These are phyloP conservation scores for Amitus sp. DNA, from an alignment of 2,888 invertebrate genomes.

Conservation along the genomic window DNA sequence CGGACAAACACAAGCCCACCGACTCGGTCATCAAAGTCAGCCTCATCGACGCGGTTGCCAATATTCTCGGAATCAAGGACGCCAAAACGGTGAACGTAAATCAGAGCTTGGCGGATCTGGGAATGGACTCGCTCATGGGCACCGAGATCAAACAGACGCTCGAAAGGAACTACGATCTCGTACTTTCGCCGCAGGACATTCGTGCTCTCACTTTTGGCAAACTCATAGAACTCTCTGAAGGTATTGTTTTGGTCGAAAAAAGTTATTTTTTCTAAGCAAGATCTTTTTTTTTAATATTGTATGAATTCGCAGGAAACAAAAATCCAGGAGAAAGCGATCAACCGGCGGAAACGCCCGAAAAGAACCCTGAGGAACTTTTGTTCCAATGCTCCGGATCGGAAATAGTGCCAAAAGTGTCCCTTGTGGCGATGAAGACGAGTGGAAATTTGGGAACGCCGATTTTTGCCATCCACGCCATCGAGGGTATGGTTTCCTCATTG, in stretches of 20 bases:
- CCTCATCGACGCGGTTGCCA: slow-evolving; percentile 83
- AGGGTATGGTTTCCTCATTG: slow-evolving; percentile 82
- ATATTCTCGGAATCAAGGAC: slow-evolving; percentile 92
- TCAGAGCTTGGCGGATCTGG: slow-evolving; percentile 90
- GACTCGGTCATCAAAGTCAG: slow-evolving; percentile 70
- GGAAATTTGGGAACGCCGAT: slow-evolving; percentile 67
- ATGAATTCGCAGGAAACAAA: too few species aligned
- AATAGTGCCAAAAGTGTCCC: slow-evolving; percentile 79
- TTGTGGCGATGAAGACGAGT: slow-evolving; percentile 76
- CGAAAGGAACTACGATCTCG: slow-evolving; percentile 91
- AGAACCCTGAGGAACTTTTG: slow-evolving; percentile 43
- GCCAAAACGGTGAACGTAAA: slow-evolving; percentile 78
- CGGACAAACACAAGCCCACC: slow-evolving; percentile 80
- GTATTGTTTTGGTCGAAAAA: too few species aligned
- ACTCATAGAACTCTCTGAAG: slow-evolving; percentile 71
- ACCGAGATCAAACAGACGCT: slow-evolving; percentile 98
- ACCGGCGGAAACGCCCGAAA: background rate
- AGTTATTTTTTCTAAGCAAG: too few species aligned
- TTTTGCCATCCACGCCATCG: slow-evolving; percentile 86
- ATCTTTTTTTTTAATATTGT: too few species aligned
- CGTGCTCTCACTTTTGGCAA: slow-evolving; percentile 83
- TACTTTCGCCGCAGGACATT: slow-evolving; percentile 91
- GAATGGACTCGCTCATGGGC: slow-evolving; percentile 99
- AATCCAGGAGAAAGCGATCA: slow-evolving; percentile 45
- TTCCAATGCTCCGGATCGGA: slow-evolving; percentile 70